A percentile compares a stretch with the other conserved stretches of the same genome.
Conservation (phyloP, 2,797 vertebrate species). For the Poecilia velifera region DNA sequence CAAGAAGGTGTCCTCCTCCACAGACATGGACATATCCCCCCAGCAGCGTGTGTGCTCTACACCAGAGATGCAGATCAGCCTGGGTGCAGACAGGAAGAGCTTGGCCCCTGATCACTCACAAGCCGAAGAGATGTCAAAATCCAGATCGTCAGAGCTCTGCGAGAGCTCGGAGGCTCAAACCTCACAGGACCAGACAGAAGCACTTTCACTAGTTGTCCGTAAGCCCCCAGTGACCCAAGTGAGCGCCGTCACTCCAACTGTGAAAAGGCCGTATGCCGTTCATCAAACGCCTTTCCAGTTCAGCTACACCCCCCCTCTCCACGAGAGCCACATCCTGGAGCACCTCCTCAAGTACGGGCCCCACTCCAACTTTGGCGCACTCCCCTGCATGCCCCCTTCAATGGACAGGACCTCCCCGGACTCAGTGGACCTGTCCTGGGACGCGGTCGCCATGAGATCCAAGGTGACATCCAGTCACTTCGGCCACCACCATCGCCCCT, state of each 20-base stretch:
- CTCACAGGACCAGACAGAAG: slow-evolving; percentile 78
- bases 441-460: slow-evolving; percentile 79
- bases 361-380: slow-evolving; percentile 72
- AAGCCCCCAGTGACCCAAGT: slow-evolving; percentile 74
- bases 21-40: slow-evolving; percentile 67
- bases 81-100: slow-evolving; percentile 65
- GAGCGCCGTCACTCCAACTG: slow-evolving; percentile 68
- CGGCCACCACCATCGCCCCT: slow-evolving; percentile 77
- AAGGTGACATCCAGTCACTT: slow-evolving; percentile 79
- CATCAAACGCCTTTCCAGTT: slow-evolving; percentile 79
- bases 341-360: slow-evolving; percentile 84
- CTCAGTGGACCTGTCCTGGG: slow-evolving; percentile 82
- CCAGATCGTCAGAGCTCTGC: slow-evolving; percentile 73
- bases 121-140: slow-evolving; percentile 65
- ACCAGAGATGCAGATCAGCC: slow-evolving; percentile 53
- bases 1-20: slow-evolving; percentile 75
- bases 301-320: slow-evolving; percentile 74
- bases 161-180: slow-evolving; percentile 73
- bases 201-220: slow-evolving; percentile 76
- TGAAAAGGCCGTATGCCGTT: slow-evolving; percentile 79
- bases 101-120: slow-evolving; percentile 68
- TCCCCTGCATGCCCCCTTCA: slow-evolving; percentile 71
- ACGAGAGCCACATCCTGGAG: slow-evolving; percentile 85
- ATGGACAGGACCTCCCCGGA: slow-evolving; percentile 78
- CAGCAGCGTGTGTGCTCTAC: slow-evolving; percentile 64